Base-by-base conservation (phyloP, 2,113 vertebrate genomes). In the Anolis carolinensis region DNA sequence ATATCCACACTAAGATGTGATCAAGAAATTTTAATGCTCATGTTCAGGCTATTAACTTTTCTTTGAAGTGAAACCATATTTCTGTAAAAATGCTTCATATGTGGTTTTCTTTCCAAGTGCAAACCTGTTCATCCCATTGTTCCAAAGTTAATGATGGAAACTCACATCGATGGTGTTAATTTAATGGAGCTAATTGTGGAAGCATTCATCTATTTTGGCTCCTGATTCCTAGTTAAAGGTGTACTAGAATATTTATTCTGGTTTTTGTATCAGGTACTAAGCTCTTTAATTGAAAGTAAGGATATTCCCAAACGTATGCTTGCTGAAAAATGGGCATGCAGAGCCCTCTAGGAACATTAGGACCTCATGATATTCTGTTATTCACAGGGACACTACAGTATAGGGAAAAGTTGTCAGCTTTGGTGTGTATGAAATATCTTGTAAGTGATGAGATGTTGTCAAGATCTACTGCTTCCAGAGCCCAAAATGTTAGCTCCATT, bases 1-100 rank as follows among this genome's bases (percentile, higher is more conserved):
- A 25, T 82, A 80, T 72, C 0, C 0, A 32, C 48, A 18, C 81
- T 80, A 74, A 52, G 68, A 0, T 67, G 55, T 44, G 52, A 13
- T 23, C 30, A 34, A 39, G 79, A 81, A 89, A 85, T 1, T 18
- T 91, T 88, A 85, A 80, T 92, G 23, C 91, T 89, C 48, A 6
- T 85, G 18, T 88, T 91, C 85, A 63, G 36, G 13, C 32, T 0
- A n/a, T 62, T 80, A 68, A 81, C 89, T 86, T 90, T 83, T 73
- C 83, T 73, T 90, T 93, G 50, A 85, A 87, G 79, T 83, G 34
- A 34, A 1, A 73, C 83, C 7, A 1, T 0, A 0, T 82, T 84
- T 83, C 82, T 83, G 44, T 86, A 83, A 73, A 79, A 74, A 7
- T 44, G 44, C 80, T 70, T 70, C 23, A 1, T 77, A 14, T 0